Evolutionary conservation across 2,888 invertebrate genomes (phyloP), one percentile per base, ranked within the genome.

Genomic region (Drosophila prolongata): DNA sequence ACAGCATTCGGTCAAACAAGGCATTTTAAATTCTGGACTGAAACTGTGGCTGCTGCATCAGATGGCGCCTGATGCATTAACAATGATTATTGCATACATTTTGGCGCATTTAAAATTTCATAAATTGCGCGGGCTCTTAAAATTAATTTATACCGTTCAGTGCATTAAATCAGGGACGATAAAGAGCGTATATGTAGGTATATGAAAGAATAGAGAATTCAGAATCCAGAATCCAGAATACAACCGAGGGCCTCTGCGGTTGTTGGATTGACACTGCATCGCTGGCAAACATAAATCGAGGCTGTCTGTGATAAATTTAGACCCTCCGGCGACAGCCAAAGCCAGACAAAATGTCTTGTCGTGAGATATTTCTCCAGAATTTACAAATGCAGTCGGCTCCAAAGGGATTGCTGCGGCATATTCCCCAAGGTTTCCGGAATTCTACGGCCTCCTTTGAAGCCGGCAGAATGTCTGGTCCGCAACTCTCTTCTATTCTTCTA

Each of bases 251-350:
- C 43, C 24, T 54, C 54, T 43, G 58, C 34, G 43, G 24, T 35
- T 34, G 37, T 16, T 3, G 46, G 16, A 62, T 72, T 75, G 77
- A 69, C 54, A 55, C 55, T 70, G 53, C 50, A 54, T 35, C 42
- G 43, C 13, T 40, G 61, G 42, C 52, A 47, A 47, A 58, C 79
- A 79, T 68, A 75, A 77, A 68, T 73, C 61, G 75, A 56, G 52
- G 43, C 66, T 61, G 76, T 76, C 80, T 80, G 69, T 57, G 67
- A 52, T 81, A 84, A 75, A 75, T 85, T 74, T 80, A 82, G 80
- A 72, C 56, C 42, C 57, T 49, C 66, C 14, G 67, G 76, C 68
- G 55, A 64, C 44, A 43, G 55, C 27, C 27, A 64, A 50, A 72
- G 43, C 43, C 76, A 80, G 69, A 66, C 73, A 75, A 73, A 60